phyloP scores from a whole-genome alignment of 1,140 invertebrate species.

The Drosophila rufa region DNA sequence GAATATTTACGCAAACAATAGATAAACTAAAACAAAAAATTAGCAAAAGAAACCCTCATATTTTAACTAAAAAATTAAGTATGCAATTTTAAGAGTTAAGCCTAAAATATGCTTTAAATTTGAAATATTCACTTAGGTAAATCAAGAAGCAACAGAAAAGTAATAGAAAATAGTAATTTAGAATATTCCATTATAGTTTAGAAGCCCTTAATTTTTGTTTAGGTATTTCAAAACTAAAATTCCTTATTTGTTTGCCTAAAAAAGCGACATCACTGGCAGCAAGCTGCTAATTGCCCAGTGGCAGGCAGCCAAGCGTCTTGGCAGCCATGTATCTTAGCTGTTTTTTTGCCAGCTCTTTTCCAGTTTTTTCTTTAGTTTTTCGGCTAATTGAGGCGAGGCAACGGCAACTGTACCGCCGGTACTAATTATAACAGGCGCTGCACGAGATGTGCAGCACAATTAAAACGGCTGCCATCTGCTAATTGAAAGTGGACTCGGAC shows the following conservation, averaged over 20 bases:
- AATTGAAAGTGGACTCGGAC: conserved; percentile 30
- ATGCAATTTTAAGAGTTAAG: too few species aligned
- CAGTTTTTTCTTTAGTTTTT: conserved; percentile 1
- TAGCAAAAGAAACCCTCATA: too few species aligned
- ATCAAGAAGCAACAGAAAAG: too few species aligned
- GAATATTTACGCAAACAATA: too few species aligned
- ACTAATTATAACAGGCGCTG: conserved; percentile 66
- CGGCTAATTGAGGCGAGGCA: conserved; percentile 71
- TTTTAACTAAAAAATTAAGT: too few species aligned
- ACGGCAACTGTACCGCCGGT: conserved; percentile 64
- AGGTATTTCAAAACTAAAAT: background rate
- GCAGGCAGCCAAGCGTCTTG: conserved; percentile 46
- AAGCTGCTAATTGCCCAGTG: conserved; percentile 55
- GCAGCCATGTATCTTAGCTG: conserved; percentile 22
- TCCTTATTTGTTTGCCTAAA: background rate
- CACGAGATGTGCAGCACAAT: conserved; percentile 71
- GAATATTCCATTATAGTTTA: background rate
- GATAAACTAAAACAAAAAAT: background rate
- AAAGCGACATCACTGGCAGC: conserved; percentile 18
- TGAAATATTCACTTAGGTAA: too few species aligned
- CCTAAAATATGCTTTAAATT: too few species aligned
- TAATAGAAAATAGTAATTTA: background rate
- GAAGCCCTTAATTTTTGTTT: background rate
- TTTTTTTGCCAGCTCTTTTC: background rate
- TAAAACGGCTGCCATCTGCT: conserved; percentile 48